Percentiles rank a stretch among this genome's conserved stretches.
These are phyloP conservation scores for Haliclystus octoradiatus DNA, from an alignment of 30 jellyfish, hydroid and myxozoan genomes.

Conservation along the genomic window DNA sequence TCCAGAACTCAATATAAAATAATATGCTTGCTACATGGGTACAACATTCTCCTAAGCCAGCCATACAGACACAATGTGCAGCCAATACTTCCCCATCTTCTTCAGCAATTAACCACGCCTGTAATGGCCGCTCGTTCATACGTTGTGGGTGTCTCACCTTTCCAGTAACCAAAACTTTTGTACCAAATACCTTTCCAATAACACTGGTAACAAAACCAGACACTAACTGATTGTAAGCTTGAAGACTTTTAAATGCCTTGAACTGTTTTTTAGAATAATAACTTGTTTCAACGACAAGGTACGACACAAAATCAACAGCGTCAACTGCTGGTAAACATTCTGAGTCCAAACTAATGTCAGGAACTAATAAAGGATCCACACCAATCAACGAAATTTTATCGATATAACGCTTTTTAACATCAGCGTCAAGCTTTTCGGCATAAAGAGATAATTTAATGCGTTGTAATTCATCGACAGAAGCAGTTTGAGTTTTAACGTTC, in stretches of 20 bases:
- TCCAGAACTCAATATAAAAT: conserved; percentile 14
- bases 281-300: conserved; percentile 27
- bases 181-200: conserved; percentile 4
- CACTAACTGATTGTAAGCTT: conserved; percentile 24
- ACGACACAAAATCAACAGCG: conserved; percentile 22
- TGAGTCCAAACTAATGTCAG: conserved; percentile 11
- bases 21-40: conserved; percentile 19
- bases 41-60: conserved; percentile 48
- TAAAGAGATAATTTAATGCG: neutral
- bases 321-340: conserved; percentile 30
- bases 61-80: conserved; percentile 35
- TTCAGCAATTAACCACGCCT: conserved; percentile 16
- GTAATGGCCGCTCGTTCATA: conserved; percentile 31
- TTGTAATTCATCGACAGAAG: neutral
- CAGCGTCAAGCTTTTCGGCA: conserved; percentile 2
- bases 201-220: conserved; percentile 27
- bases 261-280: conserved; percentile 9
- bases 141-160: conserved; percentile 24
- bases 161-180: conserved; percentile 11
- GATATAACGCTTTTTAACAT: conserved; percentile 8
- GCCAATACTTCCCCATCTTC: conserved; percentile 8
- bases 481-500: neutral
- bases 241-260: conserved; percentile 15
- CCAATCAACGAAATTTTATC: conserved; percentile 8
- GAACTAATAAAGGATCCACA: conserved; percentile 11